Evolutionary conservation across 2,888 invertebrate species (phyloP).

Genomic region (Ditula angustiorana): DNA sequence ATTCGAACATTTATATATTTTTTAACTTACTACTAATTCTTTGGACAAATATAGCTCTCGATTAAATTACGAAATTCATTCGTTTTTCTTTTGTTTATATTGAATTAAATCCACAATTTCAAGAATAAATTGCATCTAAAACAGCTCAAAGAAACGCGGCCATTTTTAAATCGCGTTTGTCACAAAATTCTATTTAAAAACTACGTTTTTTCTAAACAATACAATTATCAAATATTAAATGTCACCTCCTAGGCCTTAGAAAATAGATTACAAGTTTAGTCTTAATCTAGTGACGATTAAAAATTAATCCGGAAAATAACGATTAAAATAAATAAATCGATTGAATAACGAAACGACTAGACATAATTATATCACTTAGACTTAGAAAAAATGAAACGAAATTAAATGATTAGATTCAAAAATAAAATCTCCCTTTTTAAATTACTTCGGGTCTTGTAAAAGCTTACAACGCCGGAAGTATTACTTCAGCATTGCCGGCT

Average conservation of each 20-base stretch:
- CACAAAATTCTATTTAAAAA: neutral
- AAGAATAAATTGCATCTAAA: neutral
- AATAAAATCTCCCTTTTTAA: neutral
- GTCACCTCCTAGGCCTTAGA: constrained; percentile 68
- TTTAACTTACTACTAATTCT: constrained; percentile 31
- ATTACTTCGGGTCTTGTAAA: too few relatives aligned
- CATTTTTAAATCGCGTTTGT: neutral
- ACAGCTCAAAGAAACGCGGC: neutral
- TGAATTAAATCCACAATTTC: neutral
- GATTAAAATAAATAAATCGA: neutral
- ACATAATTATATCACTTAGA: constrained; percentile 5
- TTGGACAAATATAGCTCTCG: constrained; percentile 46
- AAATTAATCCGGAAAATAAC: constrained; percentile 16
- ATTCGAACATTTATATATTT: constrained; percentile 35
- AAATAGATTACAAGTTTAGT: constrained; percentile 43
- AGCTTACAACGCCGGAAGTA: too few relatives aligned
- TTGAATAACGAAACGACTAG: neutral
- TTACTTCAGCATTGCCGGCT: too few relatives aligned
- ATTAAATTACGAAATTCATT: neutral
- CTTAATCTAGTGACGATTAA: constrained; percentile 40
- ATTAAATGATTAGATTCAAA: neutral
- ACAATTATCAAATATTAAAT: constrained; percentile 37
- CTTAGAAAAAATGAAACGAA: neutral
- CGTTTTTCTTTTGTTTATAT: neutral
- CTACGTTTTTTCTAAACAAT: neutral